These are phyloP conservation scores for Sapajus apella DNA, from an alignment of 2,113 vertebrate species.

Conservation along the genomic window DNA sequence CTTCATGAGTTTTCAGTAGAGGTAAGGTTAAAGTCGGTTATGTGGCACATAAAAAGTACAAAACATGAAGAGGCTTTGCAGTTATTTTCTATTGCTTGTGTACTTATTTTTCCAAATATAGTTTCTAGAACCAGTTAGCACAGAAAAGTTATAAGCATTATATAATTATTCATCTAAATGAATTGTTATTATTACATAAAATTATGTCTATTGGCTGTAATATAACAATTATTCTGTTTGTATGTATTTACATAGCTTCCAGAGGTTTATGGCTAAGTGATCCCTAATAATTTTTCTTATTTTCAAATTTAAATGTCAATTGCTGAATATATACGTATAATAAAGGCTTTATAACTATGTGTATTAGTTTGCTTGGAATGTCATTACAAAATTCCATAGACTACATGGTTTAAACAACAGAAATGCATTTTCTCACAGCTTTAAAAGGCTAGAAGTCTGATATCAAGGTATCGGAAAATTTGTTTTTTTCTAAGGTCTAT, in stretches of 20 bases:
- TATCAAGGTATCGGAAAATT: background rate
- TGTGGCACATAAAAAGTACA: background rate
- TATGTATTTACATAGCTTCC: background rate
- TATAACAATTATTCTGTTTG: background rate
- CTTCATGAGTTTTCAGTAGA: background rate
- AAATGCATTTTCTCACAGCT: background rate
- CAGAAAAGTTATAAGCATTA: background rate
- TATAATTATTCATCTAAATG: background rate
- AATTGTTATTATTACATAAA: constrained; percentile 8
- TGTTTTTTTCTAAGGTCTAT: background rate
- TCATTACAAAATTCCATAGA: background rate
- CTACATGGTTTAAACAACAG: background rate
- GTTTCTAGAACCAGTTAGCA: background rate
- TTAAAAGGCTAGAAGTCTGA: background rate
- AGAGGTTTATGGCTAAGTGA: background rate
- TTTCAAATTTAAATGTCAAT: background rate
- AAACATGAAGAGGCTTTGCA: background rate
- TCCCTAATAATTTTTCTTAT: background rate
- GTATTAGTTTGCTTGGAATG: background rate
- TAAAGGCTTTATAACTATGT: background rate
- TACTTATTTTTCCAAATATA: background rate
- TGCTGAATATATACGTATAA: background rate
- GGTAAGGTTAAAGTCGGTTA: background rate
- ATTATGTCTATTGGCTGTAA: background rate
- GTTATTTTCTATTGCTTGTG: background rate